These are phyloP conservation scores for Circaetus gallicus DNA, from an alignment of 2,113 vertebrate genomes.

Conservation along the genomic window DNA sequence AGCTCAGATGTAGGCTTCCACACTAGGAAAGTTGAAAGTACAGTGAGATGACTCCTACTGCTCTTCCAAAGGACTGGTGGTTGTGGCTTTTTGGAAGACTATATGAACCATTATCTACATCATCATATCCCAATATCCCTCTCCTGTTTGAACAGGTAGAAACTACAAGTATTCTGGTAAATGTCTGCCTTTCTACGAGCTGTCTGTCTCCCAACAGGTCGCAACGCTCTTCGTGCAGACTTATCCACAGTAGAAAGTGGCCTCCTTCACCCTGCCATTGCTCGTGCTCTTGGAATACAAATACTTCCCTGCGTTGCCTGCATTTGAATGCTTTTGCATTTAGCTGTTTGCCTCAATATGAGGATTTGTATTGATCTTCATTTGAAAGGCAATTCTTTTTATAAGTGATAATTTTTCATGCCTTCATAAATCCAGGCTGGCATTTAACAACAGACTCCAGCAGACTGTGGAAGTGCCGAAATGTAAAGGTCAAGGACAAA, in stretches of 20 bases:
- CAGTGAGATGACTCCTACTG: neutral
- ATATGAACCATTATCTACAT: neutral
- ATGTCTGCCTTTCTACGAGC: neutral
- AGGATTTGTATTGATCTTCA: neutral
- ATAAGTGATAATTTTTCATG: neutral
- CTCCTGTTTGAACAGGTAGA: neutral
- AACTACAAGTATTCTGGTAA: neutral
- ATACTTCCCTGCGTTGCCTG: neutral
- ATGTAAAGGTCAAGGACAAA: conserved; percentile 46
- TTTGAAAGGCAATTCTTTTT: neutral
- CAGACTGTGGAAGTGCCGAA: neutral
- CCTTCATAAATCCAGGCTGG: neutral
- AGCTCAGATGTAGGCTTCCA: neutral
- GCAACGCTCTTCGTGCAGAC: neutral
- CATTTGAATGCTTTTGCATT: neutral
- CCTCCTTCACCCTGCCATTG: neutral
- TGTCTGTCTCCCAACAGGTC: neutral
- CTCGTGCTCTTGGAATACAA: neutral
- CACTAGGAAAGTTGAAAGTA: neutral
- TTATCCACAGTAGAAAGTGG: neutral
- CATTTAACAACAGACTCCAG: conserved; percentile 19
- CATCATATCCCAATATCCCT: neutral
- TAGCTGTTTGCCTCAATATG: neutral
- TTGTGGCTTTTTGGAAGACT: neutral
- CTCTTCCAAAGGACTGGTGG: neutral